phyloP scores from a whole-genome alignment of 2,888 invertebrate genomes.

The Drosophila stalkeri region DNA sequence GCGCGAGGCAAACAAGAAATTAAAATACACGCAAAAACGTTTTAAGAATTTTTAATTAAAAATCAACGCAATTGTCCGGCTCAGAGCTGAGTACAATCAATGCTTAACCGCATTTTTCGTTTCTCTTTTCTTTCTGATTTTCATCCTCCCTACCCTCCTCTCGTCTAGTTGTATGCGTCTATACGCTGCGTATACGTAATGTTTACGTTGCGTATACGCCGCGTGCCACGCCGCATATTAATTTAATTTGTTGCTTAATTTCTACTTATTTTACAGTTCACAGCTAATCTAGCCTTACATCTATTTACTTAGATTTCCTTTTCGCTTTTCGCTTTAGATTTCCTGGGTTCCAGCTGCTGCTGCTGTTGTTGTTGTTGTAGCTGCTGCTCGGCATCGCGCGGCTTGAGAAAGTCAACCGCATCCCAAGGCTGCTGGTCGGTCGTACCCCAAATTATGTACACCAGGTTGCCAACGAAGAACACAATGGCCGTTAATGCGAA shows the following conservation, averaged over 20 bases:
- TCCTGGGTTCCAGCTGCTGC: not conserved
- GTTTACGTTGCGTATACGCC: constrained; percentile 8
- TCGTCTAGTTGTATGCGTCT: constrained; percentile 1
- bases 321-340: constrained; percentile 1
- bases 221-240: constrained; percentile 23
- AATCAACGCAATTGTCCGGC: constrained; percentile 47
- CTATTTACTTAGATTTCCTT: constrained; percentile 15
- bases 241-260: constrained; percentile 21
- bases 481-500: constrained; percentile 89
- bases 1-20: constrained; percentile 70
- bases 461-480: constrained; percentile 89
- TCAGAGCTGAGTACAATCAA: constrained; percentile 55
- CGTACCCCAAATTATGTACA: constrained; percentile 89
- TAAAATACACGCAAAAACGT: constrained; percentile 74
- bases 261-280: constrained; percentile 32
- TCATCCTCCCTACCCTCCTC: not conserved
- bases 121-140: not conserved
- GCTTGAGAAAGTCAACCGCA: constrained; percentile 67
- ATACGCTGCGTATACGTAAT: not conserved
- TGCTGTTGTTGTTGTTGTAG: not conserved
- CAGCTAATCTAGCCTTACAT: constrained; percentile 18
- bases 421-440: constrained; percentile 90
- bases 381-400: constrained; percentile 38
- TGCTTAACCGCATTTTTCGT: constrained; percentile 45
- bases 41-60: constrained; percentile 77